These are phyloP conservation scores for Cistogaster globosa DNA, from an alignment of 2,888 invertebrate genomes.

Conservation along the genomic window DNA sequence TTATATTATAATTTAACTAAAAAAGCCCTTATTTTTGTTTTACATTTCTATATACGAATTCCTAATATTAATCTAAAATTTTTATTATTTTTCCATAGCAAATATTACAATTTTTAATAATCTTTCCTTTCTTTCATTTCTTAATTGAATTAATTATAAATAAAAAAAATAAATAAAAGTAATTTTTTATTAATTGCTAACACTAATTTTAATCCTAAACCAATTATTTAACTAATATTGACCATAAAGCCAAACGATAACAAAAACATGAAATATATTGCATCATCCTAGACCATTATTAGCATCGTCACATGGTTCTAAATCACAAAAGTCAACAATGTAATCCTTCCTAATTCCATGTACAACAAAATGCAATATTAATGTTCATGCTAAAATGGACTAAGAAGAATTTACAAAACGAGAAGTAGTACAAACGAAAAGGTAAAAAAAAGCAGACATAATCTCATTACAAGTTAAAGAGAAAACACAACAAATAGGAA, in stretches of 20 bases:
- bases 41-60: no score
- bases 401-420: background rate
- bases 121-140: background rate
- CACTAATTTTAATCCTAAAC: slow-evolving; percentile 35
- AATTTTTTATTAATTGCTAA: slow-evolving; percentile 1
- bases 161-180: background rate
- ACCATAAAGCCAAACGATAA: slow-evolving; percentile 26
- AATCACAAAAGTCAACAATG: slow-evolving; percentile 68
- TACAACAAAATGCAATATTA: slow-evolving; percentile 58
- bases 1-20: no score
- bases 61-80: no score
- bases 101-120: background rate
- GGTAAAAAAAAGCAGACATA: slow-evolving; percentile 40
- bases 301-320: slow-evolving; percentile 41
- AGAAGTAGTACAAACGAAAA: background rate
- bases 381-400: slow-evolving; percentile 31
- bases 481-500: slow-evolving; percentile 13
- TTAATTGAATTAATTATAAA: slow-evolving; percentile 36
- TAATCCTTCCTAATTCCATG: slow-evolving; percentile 63
- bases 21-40: no score
- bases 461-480: slow-evolving; percentile 60
- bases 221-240: slow-evolving; percentile 59
- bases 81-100: background rate
- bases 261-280: background rate
- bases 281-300: slow-evolving; percentile 30